A percentile compares a stretch with the other conserved stretches of the same genome.
These are phyloP conservation scores for Serranus cabrilla DNA, from an alignment of 2,797 vertebrate species.

Conservation along the genomic window DNA sequence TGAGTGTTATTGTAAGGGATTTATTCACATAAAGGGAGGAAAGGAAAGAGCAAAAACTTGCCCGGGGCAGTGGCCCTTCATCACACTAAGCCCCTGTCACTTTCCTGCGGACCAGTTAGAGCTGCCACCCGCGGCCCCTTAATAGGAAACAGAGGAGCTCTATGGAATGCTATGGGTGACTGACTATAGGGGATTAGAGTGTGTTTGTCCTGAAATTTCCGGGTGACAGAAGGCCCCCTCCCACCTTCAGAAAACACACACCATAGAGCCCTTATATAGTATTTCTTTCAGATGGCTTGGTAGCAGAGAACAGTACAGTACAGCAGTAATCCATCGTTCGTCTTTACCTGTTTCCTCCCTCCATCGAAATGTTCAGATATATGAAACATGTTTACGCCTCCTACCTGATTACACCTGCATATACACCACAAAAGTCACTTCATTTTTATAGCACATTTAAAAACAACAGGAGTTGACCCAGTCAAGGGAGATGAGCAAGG, in stretches of 20 bases:
- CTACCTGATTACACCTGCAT: background rate
- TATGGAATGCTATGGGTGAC: slow-evolving; percentile 68
- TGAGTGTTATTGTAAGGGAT: slow-evolving; percentile 51
- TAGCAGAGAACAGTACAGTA: slow-evolving; percentile 30
- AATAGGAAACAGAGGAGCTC: slow-evolving; percentile 73
- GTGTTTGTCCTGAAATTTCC: slow-evolving; percentile 59
- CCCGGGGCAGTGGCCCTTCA: slow-evolving; percentile 26
- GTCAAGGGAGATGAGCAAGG: too few species aligned
- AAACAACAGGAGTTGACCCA: too few species aligned
- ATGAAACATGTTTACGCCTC: background rate
- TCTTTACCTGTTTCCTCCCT: slow-evolving; percentile 9
- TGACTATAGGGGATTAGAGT: slow-evolving; percentile 71
- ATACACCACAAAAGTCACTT: background rate
- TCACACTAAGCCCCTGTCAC: slow-evolving; percentile 45
- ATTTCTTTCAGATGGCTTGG: slow-evolving; percentile 45
- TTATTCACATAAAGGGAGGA: slow-evolving; percentile 32
- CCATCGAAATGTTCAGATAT: background rate
- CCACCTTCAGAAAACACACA: slow-evolving; percentile 27
- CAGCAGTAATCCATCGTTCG: slow-evolving; percentile 19
- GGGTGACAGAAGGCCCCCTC: slow-evolving; percentile 58
- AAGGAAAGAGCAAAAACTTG: slow-evolving; percentile 14
- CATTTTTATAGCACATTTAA: too few species aligned
- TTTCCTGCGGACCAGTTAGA: slow-evolving; percentile 23
- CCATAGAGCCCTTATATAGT: slow-evolving; percentile 73
- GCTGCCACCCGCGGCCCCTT: slow-evolving; percentile 62